Base-by-base conservation (phyloP, 2,888 invertebrate genomes). In the Pilophorus perplexus region DNA sequence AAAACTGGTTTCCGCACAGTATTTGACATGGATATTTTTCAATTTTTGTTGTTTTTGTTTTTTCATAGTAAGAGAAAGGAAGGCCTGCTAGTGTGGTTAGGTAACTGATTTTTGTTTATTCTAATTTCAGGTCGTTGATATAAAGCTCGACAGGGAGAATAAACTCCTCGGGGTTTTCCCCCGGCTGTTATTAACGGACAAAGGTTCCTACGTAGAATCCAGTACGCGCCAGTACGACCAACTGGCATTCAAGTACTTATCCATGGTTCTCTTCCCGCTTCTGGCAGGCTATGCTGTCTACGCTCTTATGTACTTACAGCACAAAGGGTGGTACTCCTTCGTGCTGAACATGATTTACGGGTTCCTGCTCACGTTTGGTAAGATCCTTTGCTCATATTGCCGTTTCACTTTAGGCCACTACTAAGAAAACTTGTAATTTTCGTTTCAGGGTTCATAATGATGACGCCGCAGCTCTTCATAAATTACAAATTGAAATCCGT, bases 381-480 rank as follows among this genome's bases (percentile, higher is more conserved):
- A 73, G 75, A n/a, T n/a, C n/a, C n/a, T 72, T 66, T 6, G n/a
- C 8, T 20, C 50, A 6, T 16, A 8, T 50, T 14, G 14, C 6
- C 6, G 16, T 14, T 6, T 33, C 33, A 10, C 33, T 33, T 33
- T n/a, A n/a, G n/a, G n/a, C n/a, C n/a, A n/a, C n/a, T n/a, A n/a
- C n/a, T n/a, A n/a, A n/a, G n/a, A n/a, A n/a, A n/a, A n/a, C n/a
- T n/a, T n/a, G n/a, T n/a, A n/a, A n/a, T n/a, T n/a, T n/a, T n/a
- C n/a, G n/a, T 72, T 74, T 10, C 74, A 83, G 96, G 99, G 69
- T 99, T 99, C 77, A 99, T 99, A 67, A 95, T 98, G 93, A 99
- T 99, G 98, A 99, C 98, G n/a, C 99, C 99, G 4, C 99, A 99
- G 79, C 80, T 99, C 69, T 99, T 99, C 77, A 99, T 99, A 73